Percentiles rank a stretch among this genome's conserved stretches.
Conservation (phyloP, 2,888 invertebrate genomes). For the Magallana nippona region DNA sequence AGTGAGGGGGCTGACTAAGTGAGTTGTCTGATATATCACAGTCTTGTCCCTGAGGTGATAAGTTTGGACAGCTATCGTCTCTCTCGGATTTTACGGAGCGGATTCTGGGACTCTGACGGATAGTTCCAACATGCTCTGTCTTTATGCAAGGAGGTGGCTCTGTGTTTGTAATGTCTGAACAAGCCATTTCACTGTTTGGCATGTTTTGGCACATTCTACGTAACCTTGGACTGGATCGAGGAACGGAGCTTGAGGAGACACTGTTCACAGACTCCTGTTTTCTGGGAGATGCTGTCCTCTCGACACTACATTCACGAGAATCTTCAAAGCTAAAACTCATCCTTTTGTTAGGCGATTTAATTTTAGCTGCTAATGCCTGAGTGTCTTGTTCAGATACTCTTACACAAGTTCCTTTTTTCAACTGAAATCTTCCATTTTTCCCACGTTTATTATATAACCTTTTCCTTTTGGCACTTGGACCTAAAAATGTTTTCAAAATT, state of each 20-base stretch:
- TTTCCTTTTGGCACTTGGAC: background rate
- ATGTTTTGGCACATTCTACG: slow-evolving; percentile 22
- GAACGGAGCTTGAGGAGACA: background rate
- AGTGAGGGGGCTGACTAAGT: slow-evolving; percentile 8
- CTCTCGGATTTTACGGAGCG: background rate
- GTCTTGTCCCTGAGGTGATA: slow-evolving; percentile 35
- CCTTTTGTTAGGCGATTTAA: slow-evolving; percentile 52
- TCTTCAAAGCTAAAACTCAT: slow-evolving; percentile 53
- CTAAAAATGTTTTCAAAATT: background rate
- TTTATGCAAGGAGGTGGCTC: slow-evolving; percentile 36
- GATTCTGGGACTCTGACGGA: slow-evolving; percentile 43
- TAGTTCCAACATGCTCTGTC: slow-evolving; percentile 35
- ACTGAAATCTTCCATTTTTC: slow-evolving; percentile 18
- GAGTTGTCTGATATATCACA: slow-evolving; percentile 20
- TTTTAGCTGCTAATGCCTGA: slow-evolving; percentile 41
- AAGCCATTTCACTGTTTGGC: background rate
- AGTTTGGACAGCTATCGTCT: background rate
- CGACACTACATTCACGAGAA: slow-evolving; percentile 41
- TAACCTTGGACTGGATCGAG: slow-evolving; percentile 42
- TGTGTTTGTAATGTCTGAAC: slow-evolving; percentile 44
- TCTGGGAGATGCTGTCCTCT: background rate
- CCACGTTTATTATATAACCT: slow-evolving; percentile 36
- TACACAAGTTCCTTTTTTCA: background rate
- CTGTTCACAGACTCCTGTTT: background rate
- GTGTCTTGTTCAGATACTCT: slow-evolving; percentile 1